A percentile compares a stretch with the other conserved stretches of the same genome.
Evolutionary conservation across 2,797 vertebrate species (phyloP).

Genomic region (Prionace glauca): DNA sequence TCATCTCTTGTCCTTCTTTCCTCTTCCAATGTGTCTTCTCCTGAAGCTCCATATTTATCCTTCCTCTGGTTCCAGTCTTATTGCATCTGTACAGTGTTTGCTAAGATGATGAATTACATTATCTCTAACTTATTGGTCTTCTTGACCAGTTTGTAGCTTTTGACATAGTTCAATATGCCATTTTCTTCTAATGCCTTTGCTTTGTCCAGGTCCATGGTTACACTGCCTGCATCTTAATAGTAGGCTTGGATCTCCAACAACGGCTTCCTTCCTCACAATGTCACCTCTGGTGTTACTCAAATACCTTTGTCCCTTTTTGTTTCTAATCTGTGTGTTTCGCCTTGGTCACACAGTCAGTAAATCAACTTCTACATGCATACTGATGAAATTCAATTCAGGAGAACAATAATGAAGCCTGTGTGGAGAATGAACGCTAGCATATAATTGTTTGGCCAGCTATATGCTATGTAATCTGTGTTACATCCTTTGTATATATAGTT

Average conservation of each 20-base stretch:
- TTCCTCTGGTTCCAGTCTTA: neutral
- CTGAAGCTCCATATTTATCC: neutral
- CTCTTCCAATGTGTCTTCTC: neutral
- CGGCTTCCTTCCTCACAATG: neutral
- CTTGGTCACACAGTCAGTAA: neutral
- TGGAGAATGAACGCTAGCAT: neutral
- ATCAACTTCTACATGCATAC: neutral
- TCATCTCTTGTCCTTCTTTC: neutral
- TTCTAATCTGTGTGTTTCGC: neutral
- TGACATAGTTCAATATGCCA: neutral
- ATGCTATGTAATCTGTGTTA: neutral
- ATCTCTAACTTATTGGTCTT: neutral
- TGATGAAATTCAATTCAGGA: neutral
- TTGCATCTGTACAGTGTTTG: neutral
- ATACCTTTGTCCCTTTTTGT: neutral
- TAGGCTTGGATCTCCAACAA: neutral
- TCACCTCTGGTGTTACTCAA: neutral
- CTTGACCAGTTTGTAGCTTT: neutral
- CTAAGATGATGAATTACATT: neutral
- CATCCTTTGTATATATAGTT: neutral
- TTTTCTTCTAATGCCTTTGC: neutral
- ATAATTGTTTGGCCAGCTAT: neutral
- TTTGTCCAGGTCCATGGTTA: neutral
- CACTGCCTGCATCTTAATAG: neutral
- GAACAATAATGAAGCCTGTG: neutral